These are phyloP conservation scores for Rhopalosiphum maidis DNA, from an alignment of 1,140 invertebrate species.

Conservation along the genomic window DNA sequence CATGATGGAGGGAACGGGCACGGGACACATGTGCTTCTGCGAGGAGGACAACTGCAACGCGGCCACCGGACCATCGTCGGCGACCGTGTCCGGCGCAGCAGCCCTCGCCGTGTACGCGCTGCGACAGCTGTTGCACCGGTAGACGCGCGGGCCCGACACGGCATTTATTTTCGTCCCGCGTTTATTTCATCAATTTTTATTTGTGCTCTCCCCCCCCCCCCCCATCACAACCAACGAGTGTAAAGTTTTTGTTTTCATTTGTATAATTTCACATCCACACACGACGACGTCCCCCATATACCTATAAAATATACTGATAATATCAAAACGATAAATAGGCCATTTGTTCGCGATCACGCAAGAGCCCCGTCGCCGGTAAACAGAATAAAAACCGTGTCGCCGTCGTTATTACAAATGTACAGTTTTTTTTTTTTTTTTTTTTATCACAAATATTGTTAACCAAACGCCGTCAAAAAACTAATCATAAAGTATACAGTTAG, in stretches of 20 bases:
- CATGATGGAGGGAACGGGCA: conserved; percentile 96
- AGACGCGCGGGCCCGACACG: background rate
- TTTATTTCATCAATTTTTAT: too few species aligned
- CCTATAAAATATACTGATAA: too few species aligned
- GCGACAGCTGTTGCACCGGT: background rate
- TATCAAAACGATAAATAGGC: background rate
- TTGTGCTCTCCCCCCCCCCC: too few species aligned
- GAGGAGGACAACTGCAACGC: conserved; percentile 93
- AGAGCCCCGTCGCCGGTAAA: background rate
- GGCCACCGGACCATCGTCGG: background rate
- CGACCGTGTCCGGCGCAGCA: background rate
- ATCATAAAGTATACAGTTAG: background rate
- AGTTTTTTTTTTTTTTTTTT: background rate
- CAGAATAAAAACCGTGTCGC: background rate
- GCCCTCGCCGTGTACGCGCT: background rate
- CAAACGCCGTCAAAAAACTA: background rate
- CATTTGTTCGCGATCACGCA: background rate
- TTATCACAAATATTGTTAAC: background rate
- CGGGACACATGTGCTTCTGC: conserved; percentile 97
- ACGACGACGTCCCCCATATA: too few species aligned
- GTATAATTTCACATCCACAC: background rate
- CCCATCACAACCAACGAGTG: background rate
- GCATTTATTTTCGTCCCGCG: too few species aligned
- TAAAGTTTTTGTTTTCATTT: background rate
- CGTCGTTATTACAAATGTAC: background rate